Percentiles rank a stretch among this genome's conserved stretches.
These are phyloP conservation scores for Bombus balteatus DNA, from an alignment of 1,140 invertebrate genomes.

Conservation along the genomic window DNA sequence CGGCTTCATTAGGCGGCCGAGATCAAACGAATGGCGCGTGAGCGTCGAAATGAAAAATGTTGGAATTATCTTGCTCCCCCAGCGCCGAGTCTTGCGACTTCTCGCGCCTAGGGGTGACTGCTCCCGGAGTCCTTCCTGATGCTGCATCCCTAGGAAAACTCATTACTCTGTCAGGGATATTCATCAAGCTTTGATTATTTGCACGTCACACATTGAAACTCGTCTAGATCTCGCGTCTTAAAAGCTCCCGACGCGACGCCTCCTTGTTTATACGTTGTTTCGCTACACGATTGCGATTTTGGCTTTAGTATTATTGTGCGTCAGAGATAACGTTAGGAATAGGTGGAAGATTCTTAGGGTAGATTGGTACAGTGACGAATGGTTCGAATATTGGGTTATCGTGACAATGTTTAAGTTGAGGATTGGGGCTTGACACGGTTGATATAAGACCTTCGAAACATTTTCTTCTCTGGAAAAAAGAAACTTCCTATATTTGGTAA, in stretches of 20 bases:
- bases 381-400: background rate
- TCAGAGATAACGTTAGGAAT: background rate
- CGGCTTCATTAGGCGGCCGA: too few species aligned
- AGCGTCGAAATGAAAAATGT: too few species aligned
- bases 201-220: background rate
- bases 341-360: background rate
- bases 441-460: background rate
- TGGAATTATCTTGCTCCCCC: conserved; percentile 24
- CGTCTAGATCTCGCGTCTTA: background rate
- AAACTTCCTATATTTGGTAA: background rate
- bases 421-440: background rate
- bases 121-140: too few species aligned
- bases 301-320: background rate
- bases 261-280: background rate
- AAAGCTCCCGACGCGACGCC: background rate
- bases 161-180: conserved; percentile 1
- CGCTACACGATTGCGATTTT: background rate
- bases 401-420: background rate
- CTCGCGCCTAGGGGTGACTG: too few species aligned
- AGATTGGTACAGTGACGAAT: background rate
- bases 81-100: too few species aligned
- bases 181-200: conserved; percentile 25
- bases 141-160: background rate
- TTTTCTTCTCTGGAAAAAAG: background rate
- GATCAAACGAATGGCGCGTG: too few species aligned